phyloP scores from a whole-genome alignment of 2,888 invertebrate genomes.

The Morpho helenor region DNA sequence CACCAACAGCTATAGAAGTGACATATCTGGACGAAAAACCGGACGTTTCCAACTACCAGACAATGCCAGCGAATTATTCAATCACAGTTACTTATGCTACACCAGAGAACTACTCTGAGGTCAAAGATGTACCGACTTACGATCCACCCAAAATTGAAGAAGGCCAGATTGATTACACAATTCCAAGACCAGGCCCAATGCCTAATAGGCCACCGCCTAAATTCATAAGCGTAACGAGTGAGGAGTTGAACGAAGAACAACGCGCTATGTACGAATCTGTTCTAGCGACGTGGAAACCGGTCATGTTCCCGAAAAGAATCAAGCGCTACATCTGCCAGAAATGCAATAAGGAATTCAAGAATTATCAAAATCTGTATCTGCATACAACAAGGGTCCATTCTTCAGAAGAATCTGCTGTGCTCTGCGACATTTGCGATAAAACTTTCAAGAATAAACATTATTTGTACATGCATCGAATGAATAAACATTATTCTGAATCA shows the following conservation, averaged over 20 bases:
- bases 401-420: slow-evolving; percentile 60
- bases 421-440: slow-evolving; percentile 66
- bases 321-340: slow-evolving; percentile 63
- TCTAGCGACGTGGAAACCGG: slow-evolving; percentile 63
- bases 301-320: slow-evolving; percentile 53
- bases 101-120: neutral
- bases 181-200: slow-evolving; percentile 27
- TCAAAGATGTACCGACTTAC: slow-evolving; percentile 5
- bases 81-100: slow-evolving; percentile 8
- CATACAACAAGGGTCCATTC: slow-evolving; percentile 69
- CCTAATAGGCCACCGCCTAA: slow-evolving; percentile 25
- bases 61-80: slow-evolving; percentile 21
- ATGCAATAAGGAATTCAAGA: slow-evolving; percentile 68
- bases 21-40: slow-evolving; percentile 20
- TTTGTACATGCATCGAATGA: slow-evolving; percentile 71
- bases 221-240: slow-evolving; percentile 60
- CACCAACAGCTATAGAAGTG: slow-evolving; percentile 12
- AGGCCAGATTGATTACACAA: slow-evolving; percentile 19
- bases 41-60: slow-evolving; percentile 15
- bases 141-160: slow-evolving; percentile 6
- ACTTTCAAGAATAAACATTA: slow-evolving; percentile 72
- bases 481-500: slow-evolving; percentile 67
- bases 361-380: slow-evolving; percentile 65
- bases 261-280: slow-evolving; percentile 70
- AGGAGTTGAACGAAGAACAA: slow-evolving; percentile 57